These are phyloP conservation scores for Steinernema scapterisci DNA, from an alignment of 2,888 invertebrate genomes.

Conservation along the genomic window DNA sequence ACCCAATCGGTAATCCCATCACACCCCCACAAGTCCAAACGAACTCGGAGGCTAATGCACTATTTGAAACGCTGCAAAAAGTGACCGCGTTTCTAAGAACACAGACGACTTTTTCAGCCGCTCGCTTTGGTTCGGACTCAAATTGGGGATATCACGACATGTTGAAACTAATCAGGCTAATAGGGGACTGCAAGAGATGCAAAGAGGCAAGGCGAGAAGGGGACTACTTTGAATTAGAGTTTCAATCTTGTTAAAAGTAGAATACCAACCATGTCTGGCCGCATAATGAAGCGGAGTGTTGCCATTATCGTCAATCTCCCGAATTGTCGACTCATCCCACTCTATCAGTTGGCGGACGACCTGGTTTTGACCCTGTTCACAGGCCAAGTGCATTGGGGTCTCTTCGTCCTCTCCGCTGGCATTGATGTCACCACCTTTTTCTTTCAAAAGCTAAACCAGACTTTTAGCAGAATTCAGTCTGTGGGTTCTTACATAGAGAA, in stretches of 20 bases:
- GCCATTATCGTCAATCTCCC: neutral
- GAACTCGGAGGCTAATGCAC: no score
- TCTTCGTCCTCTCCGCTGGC: conserved; percentile 71
- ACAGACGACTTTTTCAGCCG: no score
- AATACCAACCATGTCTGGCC: neutral
- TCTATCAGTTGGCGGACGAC: conserved; percentile 47
- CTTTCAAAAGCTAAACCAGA: conserved; percentile 67
- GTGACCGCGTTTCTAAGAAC: no score
- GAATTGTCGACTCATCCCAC: conserved; percentile 42
- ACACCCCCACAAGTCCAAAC: no score
- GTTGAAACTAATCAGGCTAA: no score
- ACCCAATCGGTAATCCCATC: no score
- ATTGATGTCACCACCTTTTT: conserved; percentile 68
- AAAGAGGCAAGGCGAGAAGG: no score
- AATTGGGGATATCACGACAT: no score
- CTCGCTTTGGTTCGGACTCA: no score
- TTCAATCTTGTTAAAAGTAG: neutral
- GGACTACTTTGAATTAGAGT: no score
- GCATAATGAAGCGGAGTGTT: conserved; percentile 25
- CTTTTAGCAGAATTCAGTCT: neutral
- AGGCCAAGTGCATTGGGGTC: conserved; percentile 70
- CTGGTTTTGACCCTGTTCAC: conserved; percentile 64
- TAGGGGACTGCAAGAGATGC: no score
- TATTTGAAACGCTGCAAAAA: no score
- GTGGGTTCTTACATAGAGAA: conserved; percentile 38